A percentile compares a stretch with the other conserved stretches of the same genome.
phyloP scores from a whole-genome alignment of 2,113 vertebrate species.

The Agelaius tricolor region DNA sequence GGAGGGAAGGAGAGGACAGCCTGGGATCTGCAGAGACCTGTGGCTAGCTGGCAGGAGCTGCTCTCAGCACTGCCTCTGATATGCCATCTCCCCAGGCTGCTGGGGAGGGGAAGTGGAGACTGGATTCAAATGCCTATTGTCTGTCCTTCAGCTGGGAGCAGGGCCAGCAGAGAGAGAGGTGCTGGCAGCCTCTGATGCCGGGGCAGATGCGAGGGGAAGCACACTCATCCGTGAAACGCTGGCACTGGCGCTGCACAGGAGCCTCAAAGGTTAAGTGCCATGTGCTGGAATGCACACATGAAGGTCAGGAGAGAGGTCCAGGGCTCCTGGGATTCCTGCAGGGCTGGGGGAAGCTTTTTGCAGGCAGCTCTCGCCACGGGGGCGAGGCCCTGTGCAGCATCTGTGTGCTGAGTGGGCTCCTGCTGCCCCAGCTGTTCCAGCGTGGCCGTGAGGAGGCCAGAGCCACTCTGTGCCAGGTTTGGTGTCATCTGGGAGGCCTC shows the following conservation, averaged over 20 bases:
- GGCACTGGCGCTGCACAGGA: background rate
- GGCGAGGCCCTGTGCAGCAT: background rate
- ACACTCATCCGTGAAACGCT: background rate
- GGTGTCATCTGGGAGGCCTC: background rate
- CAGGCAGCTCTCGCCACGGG: background rate
- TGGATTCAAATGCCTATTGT: conserved; percentile 22
- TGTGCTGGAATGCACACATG: background rate
- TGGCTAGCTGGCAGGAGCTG: background rate
- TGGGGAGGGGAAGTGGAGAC: conserved; percentile 3
- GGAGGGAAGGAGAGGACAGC: background rate
- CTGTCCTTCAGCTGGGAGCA: conserved; percentile 35
- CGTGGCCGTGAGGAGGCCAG: background rate
- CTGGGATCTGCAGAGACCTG: background rate
- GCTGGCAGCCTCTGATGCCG: conserved; percentile 26
- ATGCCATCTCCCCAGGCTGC: conserved; percentile 23
- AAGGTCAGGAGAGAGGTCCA: background rate
- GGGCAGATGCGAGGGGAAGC: conserved; percentile 43
- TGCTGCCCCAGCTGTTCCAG: background rate
- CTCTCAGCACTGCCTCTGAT: background rate
- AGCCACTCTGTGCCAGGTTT: background rate
- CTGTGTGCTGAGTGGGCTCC: background rate
- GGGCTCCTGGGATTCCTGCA: background rate
- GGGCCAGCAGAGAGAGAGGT: conserved; percentile 23
- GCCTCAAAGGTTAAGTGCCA: conserved; percentile 41
- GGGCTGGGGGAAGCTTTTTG: background rate